Conservation (phyloP, 2,113 vertebrate genomes). For the Paramormyrops kingsleyae region DNA sequence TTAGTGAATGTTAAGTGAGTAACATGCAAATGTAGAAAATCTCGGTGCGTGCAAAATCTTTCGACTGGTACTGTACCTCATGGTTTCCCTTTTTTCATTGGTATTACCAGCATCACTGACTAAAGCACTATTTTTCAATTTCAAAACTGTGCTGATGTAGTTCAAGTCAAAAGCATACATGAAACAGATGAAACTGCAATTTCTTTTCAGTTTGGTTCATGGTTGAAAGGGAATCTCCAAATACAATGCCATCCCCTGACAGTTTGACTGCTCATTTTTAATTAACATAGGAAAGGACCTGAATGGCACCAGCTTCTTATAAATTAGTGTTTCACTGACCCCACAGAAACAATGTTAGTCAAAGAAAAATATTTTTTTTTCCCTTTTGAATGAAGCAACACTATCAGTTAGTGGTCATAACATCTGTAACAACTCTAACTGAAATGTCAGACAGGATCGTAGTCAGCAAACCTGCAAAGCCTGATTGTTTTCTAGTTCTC, state of each 20-base stretch:
- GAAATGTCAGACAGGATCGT: background rate
- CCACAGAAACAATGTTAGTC: background rate
- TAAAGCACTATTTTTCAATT: background rate
- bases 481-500: conserved; percentile 16
- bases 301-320: background rate
- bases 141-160: background rate
- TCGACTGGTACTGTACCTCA: background rate
- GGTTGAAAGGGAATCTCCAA: background rate
- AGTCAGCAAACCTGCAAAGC: background rate
- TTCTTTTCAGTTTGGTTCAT: background rate
- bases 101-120: background rate
- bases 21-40: no score
- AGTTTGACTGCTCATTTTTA: background rate
- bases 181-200: background rate
- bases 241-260: background rate
- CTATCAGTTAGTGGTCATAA: background rate
- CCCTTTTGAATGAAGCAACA: background rate
- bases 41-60: no score
- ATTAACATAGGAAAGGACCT: background rate
- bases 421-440: background rate
- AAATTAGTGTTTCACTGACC: background rate
- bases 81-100: background rate
- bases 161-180: background rate
- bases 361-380: background rate
- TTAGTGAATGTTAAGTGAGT: no score